Conservation (phyloP, 2,888 invertebrate species). For the Xiphydria camelus region DNA sequence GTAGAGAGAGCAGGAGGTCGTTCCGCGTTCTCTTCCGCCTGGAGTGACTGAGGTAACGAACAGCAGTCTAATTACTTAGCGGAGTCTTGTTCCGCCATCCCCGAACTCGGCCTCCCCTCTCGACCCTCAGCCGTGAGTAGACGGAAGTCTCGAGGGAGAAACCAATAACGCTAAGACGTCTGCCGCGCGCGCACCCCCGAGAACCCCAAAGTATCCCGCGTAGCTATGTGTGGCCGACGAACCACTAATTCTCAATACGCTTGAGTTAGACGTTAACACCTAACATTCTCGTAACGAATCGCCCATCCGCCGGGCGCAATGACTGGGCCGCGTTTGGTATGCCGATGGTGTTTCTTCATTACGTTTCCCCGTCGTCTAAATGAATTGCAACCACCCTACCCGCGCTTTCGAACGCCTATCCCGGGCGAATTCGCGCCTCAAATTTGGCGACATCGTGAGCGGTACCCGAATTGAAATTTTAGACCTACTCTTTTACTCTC, state of each 20-base stretch:
- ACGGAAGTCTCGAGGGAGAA: constrained; percentile 41
- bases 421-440: too few relatives aligned
- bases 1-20: too few relatives aligned
- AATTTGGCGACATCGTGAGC: too few relatives aligned
- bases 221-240: constrained; percentile 42
- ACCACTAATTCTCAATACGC: constrained; percentile 51
- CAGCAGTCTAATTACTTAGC: constrained; percentile 54
- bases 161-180: constrained; percentile 56
- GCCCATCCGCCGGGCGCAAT: neutral
- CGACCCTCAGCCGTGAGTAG: constrained; percentile 28
- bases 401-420: too few relatives aligned
- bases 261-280: constrained; percentile 52
- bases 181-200: constrained; percentile 15
- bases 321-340: constrained; percentile 9
- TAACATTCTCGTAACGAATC: constrained; percentile 2
- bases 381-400: too few relatives aligned
- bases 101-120: constrained; percentile 2
- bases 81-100: constrained; percentile 5
- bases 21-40: constrained; percentile 27
- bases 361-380: neutral
- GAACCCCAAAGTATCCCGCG: constrained; percentile 41
- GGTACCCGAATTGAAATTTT: too few relatives aligned
- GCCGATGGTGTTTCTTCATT: constrained; percentile 10
- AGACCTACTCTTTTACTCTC: too few relatives aligned
- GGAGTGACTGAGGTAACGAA: constrained; percentile 49